These are phyloP conservation scores for Phrynocephalus forsythii DNA, from an alignment of 2,797 vertebrate species.

Conservation along the genomic window DNA sequence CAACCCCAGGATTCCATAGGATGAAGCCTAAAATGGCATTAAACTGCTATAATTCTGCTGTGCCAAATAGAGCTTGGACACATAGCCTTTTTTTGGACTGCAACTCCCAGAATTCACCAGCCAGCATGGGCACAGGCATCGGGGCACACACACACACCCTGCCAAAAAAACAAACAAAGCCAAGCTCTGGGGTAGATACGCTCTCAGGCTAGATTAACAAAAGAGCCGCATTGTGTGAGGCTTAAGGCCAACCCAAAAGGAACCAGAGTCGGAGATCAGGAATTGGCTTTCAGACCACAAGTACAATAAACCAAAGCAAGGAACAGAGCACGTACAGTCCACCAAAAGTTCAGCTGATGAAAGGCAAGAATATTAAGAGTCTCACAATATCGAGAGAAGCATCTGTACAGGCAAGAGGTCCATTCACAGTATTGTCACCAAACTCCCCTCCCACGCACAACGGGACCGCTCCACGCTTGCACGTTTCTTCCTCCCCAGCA, in stretches of 20 bases:
- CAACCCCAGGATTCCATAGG: no score
- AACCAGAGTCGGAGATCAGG: fast-evolving
- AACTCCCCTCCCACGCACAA: neutral
- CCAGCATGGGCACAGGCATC: no score
- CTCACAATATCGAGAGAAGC: neutral
- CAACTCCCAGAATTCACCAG: no score
- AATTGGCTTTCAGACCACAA: neutral
- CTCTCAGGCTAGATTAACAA: neutral
- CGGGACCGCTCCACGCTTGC: neutral
- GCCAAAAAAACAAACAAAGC: no score
- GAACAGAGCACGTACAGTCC: no score
- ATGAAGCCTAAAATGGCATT: no score
- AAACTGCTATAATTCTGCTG: no score
- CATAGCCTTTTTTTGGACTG: no score
- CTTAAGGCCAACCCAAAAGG: neutral
- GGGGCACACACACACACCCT: no score
- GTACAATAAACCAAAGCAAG: neutral
- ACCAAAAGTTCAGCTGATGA: neutral
- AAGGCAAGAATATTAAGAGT: neutral
- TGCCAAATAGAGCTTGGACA: no score
- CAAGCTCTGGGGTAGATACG: no score
- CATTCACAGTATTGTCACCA: conserved; percentile 45
- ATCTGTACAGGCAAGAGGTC: neutral
- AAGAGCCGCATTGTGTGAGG: neutral
- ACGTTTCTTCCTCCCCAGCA: no score